Conservation (phyloP, 2,797 vertebrate species). For the Coregonus sp. region DNA sequence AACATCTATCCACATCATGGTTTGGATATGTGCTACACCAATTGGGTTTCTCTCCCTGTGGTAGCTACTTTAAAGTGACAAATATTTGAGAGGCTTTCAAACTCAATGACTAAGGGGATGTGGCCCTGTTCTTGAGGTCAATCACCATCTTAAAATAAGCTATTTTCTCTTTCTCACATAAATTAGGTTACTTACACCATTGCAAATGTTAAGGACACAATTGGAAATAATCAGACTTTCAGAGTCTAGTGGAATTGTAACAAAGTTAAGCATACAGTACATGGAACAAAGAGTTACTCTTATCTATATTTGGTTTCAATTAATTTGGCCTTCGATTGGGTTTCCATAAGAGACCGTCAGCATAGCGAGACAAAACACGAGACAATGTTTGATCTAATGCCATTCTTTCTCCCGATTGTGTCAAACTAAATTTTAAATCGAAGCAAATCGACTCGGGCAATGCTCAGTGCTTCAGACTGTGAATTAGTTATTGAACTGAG, state of each 20-base stretch:
- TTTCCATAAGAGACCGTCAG: not conserved
- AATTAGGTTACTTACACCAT: not conserved
- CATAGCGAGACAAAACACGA: not conserved
- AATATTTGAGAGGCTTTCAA: not conserved
- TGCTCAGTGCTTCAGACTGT: not conserved
- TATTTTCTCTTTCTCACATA: not conserved
- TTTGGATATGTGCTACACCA: not conserved
- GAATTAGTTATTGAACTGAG: not conserved
- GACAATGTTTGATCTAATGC: constrained; percentile 10
- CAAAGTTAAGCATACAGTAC: not conserved
- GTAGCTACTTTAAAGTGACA: constrained; percentile 4
- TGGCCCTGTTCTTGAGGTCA: not conserved
- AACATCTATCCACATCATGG: not conserved
- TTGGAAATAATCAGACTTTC: constrained; percentile 4
- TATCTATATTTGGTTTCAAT: constrained; percentile 14
- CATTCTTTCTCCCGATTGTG: not conserved
- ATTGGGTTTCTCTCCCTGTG: not conserved
- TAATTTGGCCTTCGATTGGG: not conserved
- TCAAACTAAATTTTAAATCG: not conserved
- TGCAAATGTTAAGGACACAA: constrained; percentile 42
- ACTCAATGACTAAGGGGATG: not conserved
- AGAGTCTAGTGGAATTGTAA: not conserved
- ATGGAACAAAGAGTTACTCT: not conserved
- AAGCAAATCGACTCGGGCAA: too few relatives aligned
- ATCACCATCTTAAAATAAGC: not conserved